Evolutionary conservation across 2,888 invertebrate species (phyloP).

Genomic region (Saturnia pavonia): DNA sequence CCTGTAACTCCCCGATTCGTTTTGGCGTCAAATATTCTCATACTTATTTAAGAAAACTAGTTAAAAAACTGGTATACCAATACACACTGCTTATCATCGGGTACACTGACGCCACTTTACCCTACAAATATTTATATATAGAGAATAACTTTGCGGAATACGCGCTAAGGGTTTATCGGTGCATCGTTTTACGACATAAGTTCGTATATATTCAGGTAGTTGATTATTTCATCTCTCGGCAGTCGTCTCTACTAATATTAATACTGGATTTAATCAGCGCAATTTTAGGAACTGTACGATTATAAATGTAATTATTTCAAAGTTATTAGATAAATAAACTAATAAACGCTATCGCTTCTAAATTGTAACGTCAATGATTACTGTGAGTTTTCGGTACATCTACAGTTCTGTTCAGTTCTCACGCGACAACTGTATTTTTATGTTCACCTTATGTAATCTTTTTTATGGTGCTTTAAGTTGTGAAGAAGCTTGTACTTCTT

Average conservation of each 20-base stretch:
- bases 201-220: not conserved
- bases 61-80: not conserved
- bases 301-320: too few species aligned
- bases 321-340: not conserved
- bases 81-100: not conserved
- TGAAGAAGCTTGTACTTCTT: not conserved
- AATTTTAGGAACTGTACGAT: not conserved
- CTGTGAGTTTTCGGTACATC: not conserved
- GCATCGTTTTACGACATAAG: not conserved
- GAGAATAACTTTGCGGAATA: too few species aligned
- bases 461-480: not conserved
- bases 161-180: not conserved
- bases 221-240: not conserved
- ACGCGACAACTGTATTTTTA: slow-evolving; percentile 4
- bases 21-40: not conserved
- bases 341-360: not conserved
- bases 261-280: not conserved
- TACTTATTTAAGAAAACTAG: not conserved
- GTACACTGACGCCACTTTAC: too few species aligned
- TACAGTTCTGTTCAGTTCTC: slow-evolving; percentile 5
- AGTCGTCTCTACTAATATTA: not conserved
- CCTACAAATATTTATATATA: too few species aligned
- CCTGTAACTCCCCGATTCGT: not conserved
- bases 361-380: not conserved
- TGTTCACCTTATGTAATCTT: slow-evolving; percentile 2